Evolutionary conservation across 2,113 vertebrate species (phyloP).

Genomic region (Blennius ocellaris): DNA sequence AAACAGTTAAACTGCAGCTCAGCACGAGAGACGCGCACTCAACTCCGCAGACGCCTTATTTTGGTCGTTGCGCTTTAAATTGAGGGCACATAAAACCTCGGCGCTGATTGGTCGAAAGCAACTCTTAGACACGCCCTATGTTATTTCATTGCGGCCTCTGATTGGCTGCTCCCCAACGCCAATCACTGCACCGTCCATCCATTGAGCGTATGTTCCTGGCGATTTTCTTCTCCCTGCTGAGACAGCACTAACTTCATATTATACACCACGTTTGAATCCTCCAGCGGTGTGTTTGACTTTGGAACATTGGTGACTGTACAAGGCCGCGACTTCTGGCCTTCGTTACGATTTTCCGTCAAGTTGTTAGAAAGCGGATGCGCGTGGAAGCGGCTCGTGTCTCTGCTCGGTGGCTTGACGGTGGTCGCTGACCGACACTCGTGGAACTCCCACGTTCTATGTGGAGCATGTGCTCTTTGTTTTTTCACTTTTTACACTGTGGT

Average conservation of each 20-base stretch:
- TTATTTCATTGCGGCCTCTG: neutral
- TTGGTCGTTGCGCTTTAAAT: slow-evolving; percentile 37
- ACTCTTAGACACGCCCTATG: neutral
- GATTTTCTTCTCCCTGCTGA: slow-evolving; percentile 4
- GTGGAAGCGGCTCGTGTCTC: neutral
- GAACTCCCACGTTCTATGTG: slow-evolving; percentile 7
- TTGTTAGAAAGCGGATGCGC: neutral
- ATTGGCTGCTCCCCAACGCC: slow-evolving; percentile 53
- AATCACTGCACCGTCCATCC: slow-evolving; percentile 21
- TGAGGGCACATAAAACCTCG: neutral
- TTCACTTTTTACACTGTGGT: neutral
- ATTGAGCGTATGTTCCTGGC: slow-evolving; percentile 36
- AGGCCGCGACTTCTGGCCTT: no score
- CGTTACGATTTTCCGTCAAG: neutral
- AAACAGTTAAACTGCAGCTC: no score
- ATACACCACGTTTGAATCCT: slow-evolving; percentile 2
- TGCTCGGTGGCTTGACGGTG: neutral
- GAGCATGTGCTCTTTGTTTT: slow-evolving; percentile 6
- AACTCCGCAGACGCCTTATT: neutral
- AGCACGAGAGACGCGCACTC: no score
- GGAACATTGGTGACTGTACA: neutral
- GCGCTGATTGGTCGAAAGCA: slow-evolving; percentile 29
- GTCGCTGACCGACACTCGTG: slow-evolving; percentile 1
- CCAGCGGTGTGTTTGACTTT: neutral
- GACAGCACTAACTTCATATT: slow-evolving; percentile 54